These are phyloP conservation scores for Pleuronectes platessa DNA, from an alignment of 2,113 vertebrate genomes.

Conservation along the genomic window DNA sequence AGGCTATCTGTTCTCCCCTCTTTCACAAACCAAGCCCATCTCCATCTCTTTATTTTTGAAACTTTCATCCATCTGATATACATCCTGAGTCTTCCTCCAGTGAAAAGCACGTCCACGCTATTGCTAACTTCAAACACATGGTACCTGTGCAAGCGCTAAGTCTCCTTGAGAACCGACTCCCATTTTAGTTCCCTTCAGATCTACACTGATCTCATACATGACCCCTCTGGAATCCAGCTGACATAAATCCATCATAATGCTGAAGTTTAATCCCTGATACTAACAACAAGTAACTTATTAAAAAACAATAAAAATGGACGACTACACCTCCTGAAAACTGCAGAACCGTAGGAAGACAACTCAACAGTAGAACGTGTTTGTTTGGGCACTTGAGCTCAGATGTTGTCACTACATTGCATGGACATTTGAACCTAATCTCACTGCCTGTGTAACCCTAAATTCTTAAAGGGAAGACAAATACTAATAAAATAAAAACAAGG, in stretches of 20 bases:
- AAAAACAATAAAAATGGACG: not conserved
- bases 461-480: not conserved
- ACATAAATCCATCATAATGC: not conserved
- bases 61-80: not conserved
- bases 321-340: too few species aligned
- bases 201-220: not conserved
- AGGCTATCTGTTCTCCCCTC: too few species aligned
- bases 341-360: not conserved
- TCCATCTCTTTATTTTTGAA: too few species aligned
- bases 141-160: not conserved
- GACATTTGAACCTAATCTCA: too few species aligned
- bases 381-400: too few species aligned
- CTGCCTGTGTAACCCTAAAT: not conserved
- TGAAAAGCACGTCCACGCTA: too few species aligned
- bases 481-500: not conserved
- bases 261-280: not conserved
- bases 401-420: too few species aligned
- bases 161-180: not conserved
- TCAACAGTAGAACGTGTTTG: too few species aligned
- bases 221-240: not conserved
- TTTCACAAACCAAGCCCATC: too few species aligned
- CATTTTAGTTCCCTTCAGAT: not conserved
- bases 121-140: not conserved
- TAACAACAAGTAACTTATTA: not conserved
- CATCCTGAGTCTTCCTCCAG: not conserved